Evolutionary conservation across 2,797 vertebrate species (phyloP), one percentile per base, ranked within the genome.

Genomic region (Pseudopleuronectes americanus): DNA sequence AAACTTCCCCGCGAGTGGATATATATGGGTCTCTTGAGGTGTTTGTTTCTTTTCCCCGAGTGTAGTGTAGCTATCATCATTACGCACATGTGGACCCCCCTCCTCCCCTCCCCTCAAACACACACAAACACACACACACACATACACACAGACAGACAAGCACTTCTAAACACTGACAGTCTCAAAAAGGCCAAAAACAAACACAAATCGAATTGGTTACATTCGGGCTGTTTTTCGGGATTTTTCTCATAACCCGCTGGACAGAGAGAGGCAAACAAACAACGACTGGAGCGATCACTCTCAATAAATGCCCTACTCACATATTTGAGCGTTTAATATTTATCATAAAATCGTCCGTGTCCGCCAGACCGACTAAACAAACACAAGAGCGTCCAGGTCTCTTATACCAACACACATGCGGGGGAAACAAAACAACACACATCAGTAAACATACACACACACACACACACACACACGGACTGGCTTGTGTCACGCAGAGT

Each of bases 1-100:
- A 96, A 97, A 95, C 93, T 94, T 95, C 94, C 94, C 93, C 93
- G 95, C 90, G 93, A 96, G 96, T 94, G 86, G 94, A 94, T 94
- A 90, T 86, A 78, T 87, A 90, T 66, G 86, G 75, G 57, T 96
- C 94, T 97, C 95, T 93, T 67, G 88, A 95, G 95, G 93, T 96
- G 96, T 92, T 91, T 89, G 84, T 90, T 90, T 26, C n/a, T 24
- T 89, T 90, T 56, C 80, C 80, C 86, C 24, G 45, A 88, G 81
- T 88, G 87, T 53, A 82, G 87, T 89, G 88, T 75, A 90, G 88
- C 90, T 90, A 90, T 92, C 89, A 80, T 83, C 59, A 77, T 69
- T 79, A 86, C 70, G 77, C 91, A 92, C 91, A 89, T 92, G 91
- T 91, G 87, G 68, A 72, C 64, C 68, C 49, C 61, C 56, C 0